phyloP scores from a whole-genome alignment of 1,140 invertebrate species.

The Sinella curviseta region DNA sequence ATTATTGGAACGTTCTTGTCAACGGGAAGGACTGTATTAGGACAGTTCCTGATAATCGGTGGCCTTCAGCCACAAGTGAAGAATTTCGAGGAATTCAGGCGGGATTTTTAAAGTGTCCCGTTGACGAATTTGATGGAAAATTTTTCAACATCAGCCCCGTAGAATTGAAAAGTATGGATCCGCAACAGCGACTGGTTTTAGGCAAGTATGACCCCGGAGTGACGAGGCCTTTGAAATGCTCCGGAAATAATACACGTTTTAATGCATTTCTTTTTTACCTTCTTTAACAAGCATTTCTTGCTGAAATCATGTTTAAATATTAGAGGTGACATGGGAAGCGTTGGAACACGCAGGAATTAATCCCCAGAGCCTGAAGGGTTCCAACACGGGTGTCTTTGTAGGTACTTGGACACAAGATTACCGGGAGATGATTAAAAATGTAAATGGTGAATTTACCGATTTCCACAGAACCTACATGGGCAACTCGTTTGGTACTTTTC shows the following conservation, averaged over 20 bases:
- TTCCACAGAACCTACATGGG: constrained; percentile 10
- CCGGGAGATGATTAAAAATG: not conserved
- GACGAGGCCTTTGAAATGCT: not conserved
- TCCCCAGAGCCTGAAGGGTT: constrained; percentile 16
- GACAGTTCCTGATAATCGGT: not conserved
- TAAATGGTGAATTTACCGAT: not conserved
- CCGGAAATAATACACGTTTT: too few species aligned
- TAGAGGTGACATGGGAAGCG: constrained; percentile 48
- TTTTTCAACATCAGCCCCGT: constrained; percentile 6
- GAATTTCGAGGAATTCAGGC: constrained; percentile 15
- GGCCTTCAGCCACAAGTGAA: not conserved
- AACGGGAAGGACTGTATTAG: not conserved
- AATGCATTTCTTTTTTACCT: too few species aligned
- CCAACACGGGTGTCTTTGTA: not conserved
- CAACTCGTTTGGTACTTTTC: constrained; percentile 8
- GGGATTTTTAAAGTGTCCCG: constrained; percentile 11
- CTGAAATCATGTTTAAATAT: too few species aligned
- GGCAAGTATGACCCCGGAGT: too few species aligned
- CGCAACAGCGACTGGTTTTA: not conserved
- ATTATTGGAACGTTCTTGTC: constrained; percentile 5
- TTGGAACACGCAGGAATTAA: constrained; percentile 44
- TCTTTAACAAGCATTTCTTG: not conserved
- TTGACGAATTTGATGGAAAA: constrained; percentile 21
- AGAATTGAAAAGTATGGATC: not conserved
- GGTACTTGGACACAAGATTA: constrained; percentile 1